A percentile compares a stretch with the other conserved stretches of the same genome.
phyloP scores from a whole-genome alignment of 2,888 invertebrate species.

The Corythucha ciliata region DNA sequence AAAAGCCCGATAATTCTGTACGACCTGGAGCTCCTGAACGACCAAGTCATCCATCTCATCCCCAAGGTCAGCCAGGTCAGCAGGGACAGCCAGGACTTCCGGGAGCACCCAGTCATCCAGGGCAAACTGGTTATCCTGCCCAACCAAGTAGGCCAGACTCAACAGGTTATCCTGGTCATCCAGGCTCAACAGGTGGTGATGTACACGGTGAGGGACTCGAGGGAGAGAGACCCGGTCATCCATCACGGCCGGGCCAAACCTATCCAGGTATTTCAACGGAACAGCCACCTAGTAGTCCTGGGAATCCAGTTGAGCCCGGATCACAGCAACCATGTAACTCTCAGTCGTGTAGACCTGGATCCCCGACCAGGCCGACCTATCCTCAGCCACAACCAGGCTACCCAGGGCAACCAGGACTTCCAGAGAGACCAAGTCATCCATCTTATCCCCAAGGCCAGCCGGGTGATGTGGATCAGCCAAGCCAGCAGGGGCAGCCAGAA shows the following conservation, averaged over 20 bases:
- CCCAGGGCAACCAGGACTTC: constrained; percentile 37
- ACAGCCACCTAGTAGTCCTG: constrained; percentile 33
- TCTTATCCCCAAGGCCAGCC: constrained; percentile 38
- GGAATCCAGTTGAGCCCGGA: constrained; percentile 23
- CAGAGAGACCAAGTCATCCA: constrained; percentile 32
- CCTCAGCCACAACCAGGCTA: constrained; percentile 29
- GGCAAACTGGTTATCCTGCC: constrained; percentile 39
- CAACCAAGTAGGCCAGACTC: constrained; percentile 18
- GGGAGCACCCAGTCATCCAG: constrained; percentile 41
- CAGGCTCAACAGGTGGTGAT: constrained; percentile 36
- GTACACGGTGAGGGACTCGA: constrained; percentile 23
- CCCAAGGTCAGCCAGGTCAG: constrained; percentile 28
- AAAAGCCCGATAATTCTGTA: constrained; percentile 13
- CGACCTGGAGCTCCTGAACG: constrained; percentile 32
- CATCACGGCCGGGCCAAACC: constrained; percentile 39
- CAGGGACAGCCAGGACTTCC: constrained; percentile 35
- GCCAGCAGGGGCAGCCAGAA: constrained; percentile 21
- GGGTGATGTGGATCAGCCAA: constrained; percentile 38
- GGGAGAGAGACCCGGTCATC: constrained; percentile 39
- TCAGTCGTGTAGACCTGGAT: too few species aligned
- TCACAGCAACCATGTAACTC: too few species aligned
- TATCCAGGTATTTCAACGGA: constrained; percentile 28
- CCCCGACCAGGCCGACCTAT: constrained; percentile 30
- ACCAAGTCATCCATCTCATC: too few species aligned
- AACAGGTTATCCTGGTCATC: constrained; percentile 29